Evolutionary conservation across 2,888 invertebrate genomes (phyloP), one percentile per base, ranked within the genome.

Genomic region (Diaperis boleti): DNA sequence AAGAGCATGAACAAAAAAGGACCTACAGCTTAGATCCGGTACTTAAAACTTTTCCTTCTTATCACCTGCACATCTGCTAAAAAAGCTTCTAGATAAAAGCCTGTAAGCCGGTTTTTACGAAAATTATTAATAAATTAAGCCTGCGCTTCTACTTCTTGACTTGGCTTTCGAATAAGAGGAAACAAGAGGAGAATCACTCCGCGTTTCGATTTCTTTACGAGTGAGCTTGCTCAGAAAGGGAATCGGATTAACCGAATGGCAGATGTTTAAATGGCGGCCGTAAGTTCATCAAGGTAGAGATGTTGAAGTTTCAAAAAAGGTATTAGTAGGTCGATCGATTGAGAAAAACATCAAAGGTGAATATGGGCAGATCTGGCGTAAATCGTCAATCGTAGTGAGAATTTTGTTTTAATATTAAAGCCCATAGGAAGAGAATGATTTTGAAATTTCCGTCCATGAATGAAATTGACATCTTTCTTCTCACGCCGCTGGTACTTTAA

Each of bases 381-480:
- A n/a, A n/a, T n/a, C n/a, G n/a, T n/a, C n/a, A n/a, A n/a, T n/a
- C n/a, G n/a, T n/a, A n/a, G n/a, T n/a, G n/a, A n/a, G n/a, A n/a
- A n/a, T n/a, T n/a, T n/a, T n/a, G n/a, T n/a, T n/a, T n/a, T n/a
- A n/a, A n/a, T n/a, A n/a, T n/a, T n/a, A n/a, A n/a, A n/a, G n/a
- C n/a, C n/a, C n/a, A n/a, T n/a, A n/a, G n/a, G n/a, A n/a, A n/a
- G n/a, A n/a, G n/a, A n/a, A n/a, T n/a, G n/a, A n/a, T n/a, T n/a
- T n/a, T n/a, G n/a, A n/a, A n/a, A n/a, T n/a, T n/a, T n/a, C n/a
- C 20, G 20, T 6, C 20, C 18, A 11, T 5, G 26, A 39, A 13
- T 35, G 39, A 54, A 54, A 42, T 42, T 39, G 42, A 41, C 5
- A 1, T 11, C 11, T 39, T 56, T 56, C 14, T 56, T 56, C 55